phyloP scores from a whole-genome alignment of 2,113 vertebrate genomes.

The Sterna hirundo region DNA sequence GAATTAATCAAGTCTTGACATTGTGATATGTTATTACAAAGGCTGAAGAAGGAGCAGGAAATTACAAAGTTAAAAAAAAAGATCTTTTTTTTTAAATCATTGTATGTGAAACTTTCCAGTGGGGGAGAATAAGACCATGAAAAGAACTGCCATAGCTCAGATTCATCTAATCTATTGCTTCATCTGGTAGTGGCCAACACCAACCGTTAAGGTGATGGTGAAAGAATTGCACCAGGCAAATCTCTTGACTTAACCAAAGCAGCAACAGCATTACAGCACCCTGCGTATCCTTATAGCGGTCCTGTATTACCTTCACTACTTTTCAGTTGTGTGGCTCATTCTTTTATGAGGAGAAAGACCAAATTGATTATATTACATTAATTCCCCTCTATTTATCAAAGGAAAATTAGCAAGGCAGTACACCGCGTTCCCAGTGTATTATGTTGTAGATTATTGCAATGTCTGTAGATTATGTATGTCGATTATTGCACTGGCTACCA shows the following conservation, averaged over 20 bases:
- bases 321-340: not conserved
- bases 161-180: not conserved
- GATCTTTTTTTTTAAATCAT: not conserved
- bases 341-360: not conserved
- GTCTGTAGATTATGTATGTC: not conserved
- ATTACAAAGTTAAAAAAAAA: conserved; percentile 21
- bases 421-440: fast-evolving
- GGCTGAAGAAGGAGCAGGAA: conserved; percentile 25
- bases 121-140: not conserved
- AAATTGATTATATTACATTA: not conserved
- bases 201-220: not conserved
- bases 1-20: conserved; percentile 57
- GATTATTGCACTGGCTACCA: not conserved
- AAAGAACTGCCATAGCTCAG: not conserved
- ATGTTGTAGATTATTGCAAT: not conserved
- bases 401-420: not conserved
- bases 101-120: not conserved
- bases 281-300: not conserved
- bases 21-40: conserved; percentile 20
- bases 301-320: not conserved
- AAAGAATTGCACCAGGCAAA: not conserved
- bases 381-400: not conserved
- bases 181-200: not conserved
- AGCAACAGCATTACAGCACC: not conserved
- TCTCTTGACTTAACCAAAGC: not conserved